Percentiles rank a stretch among this genome's conserved stretches.
These are phyloP conservation scores for Oconnorella tubifera DNA, from an alignment of 2,888 invertebrate genomes.

Conservation along the genomic window DNA sequence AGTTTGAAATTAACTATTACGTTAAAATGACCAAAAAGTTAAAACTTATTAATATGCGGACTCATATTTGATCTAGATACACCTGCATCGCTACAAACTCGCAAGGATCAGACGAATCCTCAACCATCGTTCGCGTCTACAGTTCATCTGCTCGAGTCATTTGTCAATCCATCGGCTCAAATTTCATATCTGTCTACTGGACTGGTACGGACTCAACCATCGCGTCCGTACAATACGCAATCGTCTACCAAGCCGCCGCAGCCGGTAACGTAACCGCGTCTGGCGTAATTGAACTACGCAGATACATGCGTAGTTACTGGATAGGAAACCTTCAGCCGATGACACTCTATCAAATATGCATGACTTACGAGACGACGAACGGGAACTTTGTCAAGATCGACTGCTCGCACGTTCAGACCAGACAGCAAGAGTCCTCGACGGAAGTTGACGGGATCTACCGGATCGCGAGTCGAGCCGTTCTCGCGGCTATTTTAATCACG, in stretches of 20 bases:
- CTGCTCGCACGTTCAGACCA: slow-evolving; percentile 36
- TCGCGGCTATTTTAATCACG: background rate
- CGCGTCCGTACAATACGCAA: slow-evolving; percentile 42
- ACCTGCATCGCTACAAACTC: slow-evolving; percentile 10
- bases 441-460: slow-evolving; percentile 5
- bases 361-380: slow-evolving; percentile 43
- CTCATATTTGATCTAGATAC: too few relatives aligned
- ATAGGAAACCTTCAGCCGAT: slow-evolving; percentile 53
- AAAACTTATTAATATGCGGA: too few relatives aligned
- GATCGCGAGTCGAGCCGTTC: background rate
- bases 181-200: slow-evolving; percentile 34
- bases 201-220: slow-evolving; percentile 42
- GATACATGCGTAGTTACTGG: slow-evolving; percentile 51
- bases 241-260: slow-evolving; percentile 41
- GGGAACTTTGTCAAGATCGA: slow-evolving; percentile 46
- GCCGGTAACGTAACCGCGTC: background rate
- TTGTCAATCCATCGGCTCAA: slow-evolving; percentile 3
- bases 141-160: background rate
- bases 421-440: background rate
- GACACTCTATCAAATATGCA: slow-evolving; percentile 57
- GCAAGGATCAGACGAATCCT: background rate
- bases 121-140: background rate
- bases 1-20: too few relatives aligned
- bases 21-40: too few relatives aligned
- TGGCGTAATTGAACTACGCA: slow-evolving; percentile 39